These are phyloP conservation scores for Phoxinus dragarum DNA, from an alignment of 2,797 vertebrate species.

Conservation along the genomic window DNA sequence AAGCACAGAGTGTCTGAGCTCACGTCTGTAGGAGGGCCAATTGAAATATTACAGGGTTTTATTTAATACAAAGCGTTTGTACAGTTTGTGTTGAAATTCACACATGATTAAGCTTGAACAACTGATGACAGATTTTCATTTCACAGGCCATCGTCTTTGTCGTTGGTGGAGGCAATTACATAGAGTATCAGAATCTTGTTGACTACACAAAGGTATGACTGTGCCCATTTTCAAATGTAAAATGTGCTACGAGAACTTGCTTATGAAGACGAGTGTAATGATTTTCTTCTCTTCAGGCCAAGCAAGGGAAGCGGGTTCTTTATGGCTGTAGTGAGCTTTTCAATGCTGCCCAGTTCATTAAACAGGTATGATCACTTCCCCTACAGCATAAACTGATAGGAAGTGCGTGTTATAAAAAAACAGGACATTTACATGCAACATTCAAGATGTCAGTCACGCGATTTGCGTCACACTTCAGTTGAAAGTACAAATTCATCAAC, in stretches of 20 bases:
- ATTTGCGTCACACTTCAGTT: slow-evolving; percentile 9
- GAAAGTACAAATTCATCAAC: not conserved
- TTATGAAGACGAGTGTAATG: not conserved
- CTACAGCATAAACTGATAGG: not conserved
- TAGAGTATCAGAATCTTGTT: slow-evolving; percentile 97
- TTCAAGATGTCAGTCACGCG: not conserved
- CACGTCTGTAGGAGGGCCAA: not conserved
- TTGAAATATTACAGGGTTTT: slow-evolving; percentile 10
- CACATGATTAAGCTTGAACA: not conserved
- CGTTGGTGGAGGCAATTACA: slow-evolving; percentile 97
- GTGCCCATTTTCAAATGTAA: not conserved
- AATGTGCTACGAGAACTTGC: not conserved
- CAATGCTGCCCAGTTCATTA: slow-evolving; percentile 92
- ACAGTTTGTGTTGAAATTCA: not conserved
- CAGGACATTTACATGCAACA: not conserved
- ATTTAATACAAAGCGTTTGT: slow-evolving; percentile 2
- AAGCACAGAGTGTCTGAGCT: slow-evolving; percentile 11
- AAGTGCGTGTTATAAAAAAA: slow-evolving; percentile 9
- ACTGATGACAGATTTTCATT: slow-evolving; percentile 27
- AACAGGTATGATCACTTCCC: slow-evolving; percentile 82
- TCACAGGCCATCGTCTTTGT: slow-evolving; percentile 95
- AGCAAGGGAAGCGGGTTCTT: slow-evolving; percentile 92
- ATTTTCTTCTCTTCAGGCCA: slow-evolving; percentile 77
- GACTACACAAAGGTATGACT: slow-evolving; percentile 91
- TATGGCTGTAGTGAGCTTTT: slow-evolving; percentile 99